Conservation (phyloP, 2,888 invertebrate genomes). For the Amblyteles armatorius region DNA sequence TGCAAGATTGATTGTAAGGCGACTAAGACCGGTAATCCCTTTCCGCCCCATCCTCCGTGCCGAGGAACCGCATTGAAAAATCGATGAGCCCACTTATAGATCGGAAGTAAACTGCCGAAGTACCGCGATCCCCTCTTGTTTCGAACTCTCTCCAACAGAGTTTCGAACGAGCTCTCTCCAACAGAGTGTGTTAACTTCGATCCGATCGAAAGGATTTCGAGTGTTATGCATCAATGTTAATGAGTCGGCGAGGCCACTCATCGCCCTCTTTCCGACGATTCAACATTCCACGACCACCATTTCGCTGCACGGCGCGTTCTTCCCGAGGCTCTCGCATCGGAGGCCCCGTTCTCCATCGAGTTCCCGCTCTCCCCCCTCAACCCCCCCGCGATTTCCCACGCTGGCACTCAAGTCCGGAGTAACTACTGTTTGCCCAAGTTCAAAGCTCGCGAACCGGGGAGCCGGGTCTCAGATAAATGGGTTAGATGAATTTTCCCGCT, state of each 20-base stretch:
- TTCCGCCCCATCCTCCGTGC: not conserved
- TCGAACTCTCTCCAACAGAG: not conserved
- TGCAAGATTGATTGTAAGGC: no score
- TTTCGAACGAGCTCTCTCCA: not conserved
- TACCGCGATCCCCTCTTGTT: conserved; percentile 7
- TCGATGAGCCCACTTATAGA: not conserved
- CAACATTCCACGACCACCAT: conserved; percentile 10
- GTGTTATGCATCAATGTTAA: conserved; percentile 9
- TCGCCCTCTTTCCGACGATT: not conserved
- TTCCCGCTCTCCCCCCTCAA: not conserved
- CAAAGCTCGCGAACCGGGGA: conserved; percentile 7
- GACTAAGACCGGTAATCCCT: not conserved
- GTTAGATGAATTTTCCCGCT: conserved; percentile 38
- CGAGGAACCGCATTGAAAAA: not conserved
- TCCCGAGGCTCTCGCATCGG: not conserved
- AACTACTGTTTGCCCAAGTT: conserved; percentile 44
- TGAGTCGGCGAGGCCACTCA: conserved; percentile 31
- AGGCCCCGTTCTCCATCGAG: not conserved
- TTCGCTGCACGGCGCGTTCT: not conserved
- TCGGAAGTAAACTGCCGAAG: not conserved
- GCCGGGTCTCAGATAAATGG: conserved; percentile 10
- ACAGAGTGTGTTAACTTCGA: not conserved
- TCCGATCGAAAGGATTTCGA: not conserved
- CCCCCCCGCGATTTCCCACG: conserved; percentile 4
- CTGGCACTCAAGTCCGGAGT: conserved; percentile 12